Percentiles rank a stretch among this genome's conserved stretches.
These are phyloP conservation scores for Drosophila atroscutellata DNA, from an alignment of 2,888 invertebrate genomes.

Conservation along the genomic window DNA sequence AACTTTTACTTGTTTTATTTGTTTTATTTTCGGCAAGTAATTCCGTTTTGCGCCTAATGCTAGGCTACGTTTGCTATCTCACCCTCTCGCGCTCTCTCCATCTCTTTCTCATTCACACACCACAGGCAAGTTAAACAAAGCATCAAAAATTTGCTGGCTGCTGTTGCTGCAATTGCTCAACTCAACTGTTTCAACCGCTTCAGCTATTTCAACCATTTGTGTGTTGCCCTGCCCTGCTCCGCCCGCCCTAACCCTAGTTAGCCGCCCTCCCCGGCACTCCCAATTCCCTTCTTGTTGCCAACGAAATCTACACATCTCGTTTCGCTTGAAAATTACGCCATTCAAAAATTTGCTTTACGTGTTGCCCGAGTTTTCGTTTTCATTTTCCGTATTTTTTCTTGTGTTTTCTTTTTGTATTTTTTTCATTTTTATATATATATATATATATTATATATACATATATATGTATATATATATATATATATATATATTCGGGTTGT, in stretches of 20 bases:
- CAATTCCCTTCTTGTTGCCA: not conserved
- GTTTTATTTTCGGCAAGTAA: slow-evolving; percentile 70
- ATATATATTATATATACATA: no score
- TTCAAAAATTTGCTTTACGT: slow-evolving; percentile 73
- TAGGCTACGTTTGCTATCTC: slow-evolving; percentile 40
- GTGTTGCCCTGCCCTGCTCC: slow-evolving; percentile 14
- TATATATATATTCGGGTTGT: not conserved
- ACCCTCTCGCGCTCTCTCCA: not conserved
- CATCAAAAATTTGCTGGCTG: slow-evolving; percentile 57
- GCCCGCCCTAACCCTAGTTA: not conserved
- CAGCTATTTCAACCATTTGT: slow-evolving; percentile 44
- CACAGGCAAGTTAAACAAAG: slow-evolving; percentile 65
- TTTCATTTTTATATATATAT: not conserved
- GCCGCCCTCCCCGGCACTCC: not conserved
- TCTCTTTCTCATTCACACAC: slow-evolving; percentile 7
- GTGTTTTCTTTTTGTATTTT: slow-evolving; percentile 1
- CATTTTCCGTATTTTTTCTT: slow-evolving; percentile 8
- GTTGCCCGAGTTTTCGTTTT: slow-evolving; percentile 49
- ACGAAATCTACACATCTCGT: slow-evolving; percentile 55
- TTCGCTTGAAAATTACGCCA: slow-evolving; percentile 66
- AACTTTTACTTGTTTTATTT: slow-evolving; percentile 69
- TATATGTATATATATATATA: no score
- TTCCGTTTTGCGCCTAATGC: slow-evolving; percentile 72
- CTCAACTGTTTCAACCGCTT: slow-evolving; percentile 41
- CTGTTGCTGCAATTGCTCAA: slow-evolving; percentile 62